Percentiles rank a stretch among this genome's conserved stretches.
phyloP scores from a whole-genome alignment of 2,113 vertebrate genomes.

The Gadus macrocephalus region DNA sequence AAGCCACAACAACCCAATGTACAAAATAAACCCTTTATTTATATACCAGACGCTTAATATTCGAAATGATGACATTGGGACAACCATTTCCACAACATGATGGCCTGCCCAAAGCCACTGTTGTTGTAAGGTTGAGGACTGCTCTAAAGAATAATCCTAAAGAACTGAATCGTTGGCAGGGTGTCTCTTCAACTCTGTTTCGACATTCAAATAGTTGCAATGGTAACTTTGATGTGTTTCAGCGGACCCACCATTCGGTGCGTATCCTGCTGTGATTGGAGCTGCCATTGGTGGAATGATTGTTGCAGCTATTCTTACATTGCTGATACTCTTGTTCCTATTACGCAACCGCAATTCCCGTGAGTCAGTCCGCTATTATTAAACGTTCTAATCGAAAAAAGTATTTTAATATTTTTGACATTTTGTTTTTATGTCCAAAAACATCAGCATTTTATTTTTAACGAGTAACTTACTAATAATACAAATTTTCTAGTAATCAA shows the following conservation, averaged over 20 bases:
- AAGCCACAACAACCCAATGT: too few relatives aligned
- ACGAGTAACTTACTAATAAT: too few relatives aligned
- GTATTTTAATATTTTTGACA: too few relatives aligned
- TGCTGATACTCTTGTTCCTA: conserved; percentile 75
- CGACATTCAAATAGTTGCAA: conserved; percentile 30
- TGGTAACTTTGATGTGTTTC: conserved; percentile 65
- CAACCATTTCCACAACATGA: background rate
- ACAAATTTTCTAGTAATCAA: too few relatives aligned
- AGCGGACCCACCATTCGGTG: conserved; percentile 75
- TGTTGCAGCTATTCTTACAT: conserved; percentile 67
- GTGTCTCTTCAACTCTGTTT: background rate
- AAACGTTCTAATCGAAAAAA: too few relatives aligned
- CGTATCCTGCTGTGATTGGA: conserved; percentile 79
- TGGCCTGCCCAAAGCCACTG: background rate
- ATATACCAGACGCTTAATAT: conserved; percentile 15
- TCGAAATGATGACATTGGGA: background rate
- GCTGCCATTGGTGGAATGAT: conserved; percentile 80
- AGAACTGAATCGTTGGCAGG: background rate
- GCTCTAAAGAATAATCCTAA: background rate
- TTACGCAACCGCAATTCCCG: conserved; percentile 78
- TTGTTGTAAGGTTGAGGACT: conserved; percentile 33
- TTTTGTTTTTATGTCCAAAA: too few relatives aligned
- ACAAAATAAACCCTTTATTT: background rate
- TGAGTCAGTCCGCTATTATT: conserved; percentile 62
- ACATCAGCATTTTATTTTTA: too few relatives aligned